Conservation (phyloP, 2,113 vertebrate genomes). For the Gopherus flavomarginatus region DNA sequence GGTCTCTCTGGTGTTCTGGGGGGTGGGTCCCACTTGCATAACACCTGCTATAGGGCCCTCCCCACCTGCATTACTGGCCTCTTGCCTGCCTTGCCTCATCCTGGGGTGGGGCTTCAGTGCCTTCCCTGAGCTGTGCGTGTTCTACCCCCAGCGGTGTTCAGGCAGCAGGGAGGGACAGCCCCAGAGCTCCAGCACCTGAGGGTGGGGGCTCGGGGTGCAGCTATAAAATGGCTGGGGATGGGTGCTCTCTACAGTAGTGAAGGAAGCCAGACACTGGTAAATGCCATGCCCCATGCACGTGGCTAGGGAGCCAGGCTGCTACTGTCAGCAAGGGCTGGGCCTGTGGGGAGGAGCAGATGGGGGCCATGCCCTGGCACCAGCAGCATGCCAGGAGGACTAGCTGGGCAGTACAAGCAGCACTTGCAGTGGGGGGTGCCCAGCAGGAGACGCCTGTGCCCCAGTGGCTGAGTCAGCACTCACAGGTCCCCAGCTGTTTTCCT, state of each 20-base stretch:
- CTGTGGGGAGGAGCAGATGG: too few relatives aligned
- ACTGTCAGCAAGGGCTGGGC: too few relatives aligned
- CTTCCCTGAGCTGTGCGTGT: background rate
- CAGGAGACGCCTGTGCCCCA: background rate
- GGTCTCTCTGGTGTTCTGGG: background rate
- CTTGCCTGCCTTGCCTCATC: background rate
- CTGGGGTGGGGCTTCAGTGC: background rate
- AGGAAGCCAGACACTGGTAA: background rate
- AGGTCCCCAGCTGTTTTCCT: background rate
- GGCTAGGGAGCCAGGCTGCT: too few relatives aligned
- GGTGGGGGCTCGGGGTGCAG: background rate
- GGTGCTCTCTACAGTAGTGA: background rate
- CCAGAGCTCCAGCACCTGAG: too few relatives aligned
- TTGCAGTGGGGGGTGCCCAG: background rate
- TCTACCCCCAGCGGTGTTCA: too few relatives aligned
- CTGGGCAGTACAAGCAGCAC: background rate
- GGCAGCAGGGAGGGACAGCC: too few relatives aligned
- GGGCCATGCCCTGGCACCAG: background rate
- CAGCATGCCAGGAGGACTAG: background rate
- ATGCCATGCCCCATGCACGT: too few relatives aligned
- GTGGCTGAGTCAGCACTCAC: background rate
- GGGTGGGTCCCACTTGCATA: background rate
- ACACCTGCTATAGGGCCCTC: background rate
- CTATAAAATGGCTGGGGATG: background rate
- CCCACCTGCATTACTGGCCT: background rate